Conservation (phyloP, 2,113 vertebrate species). For the Callipepla californica region DNA sequence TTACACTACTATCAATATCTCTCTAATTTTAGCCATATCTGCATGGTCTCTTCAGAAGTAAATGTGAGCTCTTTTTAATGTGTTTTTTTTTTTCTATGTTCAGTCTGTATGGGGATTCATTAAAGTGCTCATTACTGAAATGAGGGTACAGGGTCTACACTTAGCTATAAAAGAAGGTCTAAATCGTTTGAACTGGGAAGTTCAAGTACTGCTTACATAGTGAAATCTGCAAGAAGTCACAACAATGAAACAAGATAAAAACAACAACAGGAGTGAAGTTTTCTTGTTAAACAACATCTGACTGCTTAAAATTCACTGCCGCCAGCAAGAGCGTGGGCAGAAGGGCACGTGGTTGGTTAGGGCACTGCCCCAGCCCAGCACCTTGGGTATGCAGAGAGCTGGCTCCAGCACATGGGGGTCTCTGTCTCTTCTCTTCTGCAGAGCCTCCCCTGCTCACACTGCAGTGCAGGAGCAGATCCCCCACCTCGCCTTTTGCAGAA, state of each 20-base stretch:
- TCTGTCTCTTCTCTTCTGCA: not conserved
- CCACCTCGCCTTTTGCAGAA: not conserved
- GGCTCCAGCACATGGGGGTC: not conserved
- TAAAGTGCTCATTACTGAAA: not conserved
- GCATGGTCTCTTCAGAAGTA: not conserved
- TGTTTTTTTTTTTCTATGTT: not conserved
- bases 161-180: rapidly evolving
- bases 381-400: not conserved
- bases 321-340: not conserved
- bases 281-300: not conserved
- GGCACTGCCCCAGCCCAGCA: not conserved
- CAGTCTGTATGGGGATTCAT: not conserved
- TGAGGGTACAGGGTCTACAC: not conserved
- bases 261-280: not conserved
- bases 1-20: rapidly evolving
- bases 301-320: slow-evolving; percentile 12
- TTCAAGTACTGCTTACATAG: not conserved
- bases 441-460: not conserved
- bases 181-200: not conserved
- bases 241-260: not conserved
- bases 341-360: not conserved
- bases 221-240: not conserved
- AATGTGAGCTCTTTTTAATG: not conserved
- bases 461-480: not conserved
- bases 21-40: not conserved